Base-by-base conservation (phyloP, 1,140 invertebrate genomes). In the Drosophila santomea region DNA sequence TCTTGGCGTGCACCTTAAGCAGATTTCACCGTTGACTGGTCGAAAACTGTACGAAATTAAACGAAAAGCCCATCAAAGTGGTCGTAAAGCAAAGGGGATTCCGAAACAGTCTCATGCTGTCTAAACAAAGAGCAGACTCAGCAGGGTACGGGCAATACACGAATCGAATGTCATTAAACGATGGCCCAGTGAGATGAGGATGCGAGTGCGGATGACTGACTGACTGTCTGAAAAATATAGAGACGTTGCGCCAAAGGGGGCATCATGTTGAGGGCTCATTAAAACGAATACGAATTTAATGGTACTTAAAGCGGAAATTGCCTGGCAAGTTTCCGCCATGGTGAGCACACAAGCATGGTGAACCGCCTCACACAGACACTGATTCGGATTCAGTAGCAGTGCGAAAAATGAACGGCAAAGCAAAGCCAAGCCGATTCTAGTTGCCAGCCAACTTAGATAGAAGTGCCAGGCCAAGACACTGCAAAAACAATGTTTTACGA, bases 221-320 rank as follows among this genome's bases (percentile, higher is more conserved):
- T 56, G 39, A 32, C 67, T 66, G 32, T 41, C 35, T 20, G 52
- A 36, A 17, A 38, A 50, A 25, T 17, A 52, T 28, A 23, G 54
- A 41, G 28, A 38, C 3, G 41, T 47, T 47, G 20, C 41, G 28
- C 28, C 14, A 8, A 35, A 51, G n/a, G 55, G 59, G 78, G 79
- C 84, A 88, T 84, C 88, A 91, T 91, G 89, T 91, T 91, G 88
- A 91, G 89, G 91, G 88, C 89, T 91, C 89, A 91, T 91, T 91
- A 91, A 91, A 88, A 89, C 78, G 83, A 84, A 91, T 91, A 79
- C 89, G 89, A 91, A 89, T 91, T 91, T 91, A 91, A 91, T 91
- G 89, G 83, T 84, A 91, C 89, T 91, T 91, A 88, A 91, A 91
- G 83, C 89, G 89, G 89, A 91, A 91, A 91, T 91, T 91, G 89